Conservation (phyloP, 37 sponge, comb jelly and placozoan species). For the Ianthella basta region DNA sequence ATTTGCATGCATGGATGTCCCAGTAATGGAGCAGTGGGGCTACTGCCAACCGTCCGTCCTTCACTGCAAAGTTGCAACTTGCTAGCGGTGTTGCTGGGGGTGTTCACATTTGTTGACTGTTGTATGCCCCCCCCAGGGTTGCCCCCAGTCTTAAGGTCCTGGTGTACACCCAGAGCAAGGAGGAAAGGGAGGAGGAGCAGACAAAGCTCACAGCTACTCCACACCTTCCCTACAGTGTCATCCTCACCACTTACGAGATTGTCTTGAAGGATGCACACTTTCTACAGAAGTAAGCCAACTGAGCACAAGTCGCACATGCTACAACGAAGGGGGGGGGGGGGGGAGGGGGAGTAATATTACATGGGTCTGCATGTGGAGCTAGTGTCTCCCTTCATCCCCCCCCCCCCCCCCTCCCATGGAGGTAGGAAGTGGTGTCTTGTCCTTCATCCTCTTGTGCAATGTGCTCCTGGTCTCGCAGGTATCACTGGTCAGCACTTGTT, state of each 20-base stretch:
- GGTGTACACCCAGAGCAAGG: conserved; percentile 60
- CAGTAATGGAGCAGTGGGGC: no score
- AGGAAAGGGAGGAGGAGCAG: conserved; percentile 44
- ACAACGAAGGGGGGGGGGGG: not conserved
- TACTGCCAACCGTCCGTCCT: no score
- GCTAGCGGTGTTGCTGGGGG: no score
- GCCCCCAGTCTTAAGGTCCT: conserved; percentile 49
- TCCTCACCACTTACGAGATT: conserved; percentile 72
- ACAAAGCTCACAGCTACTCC: conserved; percentile 19
- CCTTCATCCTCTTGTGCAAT: no score
- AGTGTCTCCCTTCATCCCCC: no score
- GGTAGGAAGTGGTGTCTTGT: no score
- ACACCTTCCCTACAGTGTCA: conserved; percentile 46
- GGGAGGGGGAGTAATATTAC: not conserved
- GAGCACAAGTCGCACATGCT: not conserved
- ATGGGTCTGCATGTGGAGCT: not conserved
- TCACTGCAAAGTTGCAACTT: no score
- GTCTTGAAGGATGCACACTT: conserved; percentile 57
- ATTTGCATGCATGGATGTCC: no score
- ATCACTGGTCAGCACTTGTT: conserved; percentile 71
- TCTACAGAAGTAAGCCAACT: conserved; percentile 47
- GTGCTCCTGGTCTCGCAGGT: conserved; percentile 24
- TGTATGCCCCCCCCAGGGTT: conserved; percentile 11
- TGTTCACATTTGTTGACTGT: no score
- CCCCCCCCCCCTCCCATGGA: no score